Conservation (phyloP, 2,113 vertebrate genomes). For the Nothocercus julius region DNA sequence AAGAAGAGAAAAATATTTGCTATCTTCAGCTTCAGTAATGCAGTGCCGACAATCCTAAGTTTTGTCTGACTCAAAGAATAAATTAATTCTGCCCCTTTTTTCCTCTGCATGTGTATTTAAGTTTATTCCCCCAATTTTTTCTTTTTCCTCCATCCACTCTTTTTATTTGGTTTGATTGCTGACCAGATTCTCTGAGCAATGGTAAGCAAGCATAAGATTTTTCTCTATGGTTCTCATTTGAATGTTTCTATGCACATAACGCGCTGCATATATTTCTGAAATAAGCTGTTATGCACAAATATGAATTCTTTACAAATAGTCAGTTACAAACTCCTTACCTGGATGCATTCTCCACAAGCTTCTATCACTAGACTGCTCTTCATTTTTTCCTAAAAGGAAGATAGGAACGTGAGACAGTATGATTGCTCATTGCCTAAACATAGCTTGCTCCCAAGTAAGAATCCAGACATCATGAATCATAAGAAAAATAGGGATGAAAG, state of each 20-base stretch:
- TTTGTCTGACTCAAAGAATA: background rate
- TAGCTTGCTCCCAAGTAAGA: background rate
- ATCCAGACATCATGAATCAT: constrained; percentile 13
- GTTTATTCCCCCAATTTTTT: background rate
- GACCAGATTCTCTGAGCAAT: background rate
- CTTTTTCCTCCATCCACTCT: background rate
- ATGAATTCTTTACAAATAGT: background rate
- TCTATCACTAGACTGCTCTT: background rate
- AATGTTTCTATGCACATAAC: background rate
- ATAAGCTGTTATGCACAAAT: background rate
- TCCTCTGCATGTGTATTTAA: background rate
- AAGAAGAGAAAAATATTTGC: background rate
- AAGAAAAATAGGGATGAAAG: background rate
- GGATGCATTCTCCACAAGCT: background rate
- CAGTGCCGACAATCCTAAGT: background rate
- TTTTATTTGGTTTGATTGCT: background rate
- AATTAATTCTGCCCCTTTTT: background rate
- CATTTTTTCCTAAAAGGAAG: background rate
- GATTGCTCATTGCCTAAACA: constrained; percentile 6
- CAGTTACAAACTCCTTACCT: background rate
- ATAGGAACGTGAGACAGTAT: background rate
- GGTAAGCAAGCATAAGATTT: background rate
- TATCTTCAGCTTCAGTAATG: background rate
- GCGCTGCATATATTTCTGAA: background rate
- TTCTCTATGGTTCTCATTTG: background rate